Percentiles rank a stretch among this genome's conserved stretches.
These are phyloP conservation scores for Gallinago media DNA, from an alignment of 2,113 vertebrate species.

Conservation along the genomic window DNA sequence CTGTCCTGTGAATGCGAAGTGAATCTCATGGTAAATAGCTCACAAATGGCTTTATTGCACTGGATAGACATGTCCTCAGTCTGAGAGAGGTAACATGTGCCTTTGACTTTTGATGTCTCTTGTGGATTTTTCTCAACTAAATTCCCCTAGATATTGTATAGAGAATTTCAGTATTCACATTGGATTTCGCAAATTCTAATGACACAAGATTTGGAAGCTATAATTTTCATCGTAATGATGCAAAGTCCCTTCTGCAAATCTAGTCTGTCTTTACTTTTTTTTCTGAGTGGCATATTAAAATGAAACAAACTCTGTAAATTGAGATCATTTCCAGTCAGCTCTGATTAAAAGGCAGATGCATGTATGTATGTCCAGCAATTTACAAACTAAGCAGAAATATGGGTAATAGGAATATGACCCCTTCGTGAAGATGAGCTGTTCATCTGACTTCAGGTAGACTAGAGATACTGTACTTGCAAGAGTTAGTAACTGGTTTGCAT, in stretches of 20 bases:
- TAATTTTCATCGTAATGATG: not conserved
- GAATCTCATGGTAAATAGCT: not conserved
- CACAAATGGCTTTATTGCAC: not conserved
- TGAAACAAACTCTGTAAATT: not conserved
- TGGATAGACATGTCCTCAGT: not conserved
- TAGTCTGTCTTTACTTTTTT: not conserved
- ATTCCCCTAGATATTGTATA: not conserved
- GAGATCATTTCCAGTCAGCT: not conserved
- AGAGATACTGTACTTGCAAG: not conserved
- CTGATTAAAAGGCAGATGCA: not conserved
- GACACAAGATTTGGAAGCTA: not conserved
- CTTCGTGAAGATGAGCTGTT: not conserved
- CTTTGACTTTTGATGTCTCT: not conserved
- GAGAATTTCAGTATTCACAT: not conserved
- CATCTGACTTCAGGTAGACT: not conserved
- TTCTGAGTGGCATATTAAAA: not conserved
- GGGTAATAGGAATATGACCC: not conserved
- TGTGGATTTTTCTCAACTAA: not conserved
- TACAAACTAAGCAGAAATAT: not conserved
- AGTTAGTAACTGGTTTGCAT: not conserved
- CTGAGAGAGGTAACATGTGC: not conserved
- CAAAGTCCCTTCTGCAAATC: not conserved
- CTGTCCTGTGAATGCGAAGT: not conserved
- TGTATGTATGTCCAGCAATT: not conserved
- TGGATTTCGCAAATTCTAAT: not conserved